These are phyloP conservation scores for Physeter macrocephalus DNA, from an alignment of 2,113 vertebrate species.

Conservation along the genomic window DNA sequence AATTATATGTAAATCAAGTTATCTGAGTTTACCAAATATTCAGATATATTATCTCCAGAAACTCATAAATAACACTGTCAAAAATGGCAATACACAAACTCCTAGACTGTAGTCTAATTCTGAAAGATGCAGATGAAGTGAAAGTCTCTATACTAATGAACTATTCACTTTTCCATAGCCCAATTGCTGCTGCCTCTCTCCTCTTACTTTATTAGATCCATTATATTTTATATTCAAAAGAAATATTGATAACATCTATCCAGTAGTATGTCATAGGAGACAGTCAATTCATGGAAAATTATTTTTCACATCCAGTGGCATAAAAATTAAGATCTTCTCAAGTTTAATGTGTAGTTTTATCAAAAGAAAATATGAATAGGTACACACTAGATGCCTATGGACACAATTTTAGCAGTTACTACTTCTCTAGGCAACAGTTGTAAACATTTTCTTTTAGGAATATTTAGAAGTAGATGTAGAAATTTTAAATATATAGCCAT, in stretches of 20 bases:
- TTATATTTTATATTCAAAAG: conserved; percentile 19
- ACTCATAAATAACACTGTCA: not conserved
- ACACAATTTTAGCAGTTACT: not conserved
- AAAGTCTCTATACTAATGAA: not conserved
- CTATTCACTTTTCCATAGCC: not conserved
- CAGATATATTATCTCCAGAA: not conserved
- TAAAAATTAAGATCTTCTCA: not conserved
- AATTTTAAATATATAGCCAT: not conserved
- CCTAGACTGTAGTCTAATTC: not conserved
- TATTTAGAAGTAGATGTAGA: not conserved
- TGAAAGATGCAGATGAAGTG: not conserved
- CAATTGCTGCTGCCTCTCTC: not conserved
- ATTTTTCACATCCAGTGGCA: not conserved
- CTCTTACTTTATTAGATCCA: conserved; percentile 19
- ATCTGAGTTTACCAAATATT: conserved; percentile 43
- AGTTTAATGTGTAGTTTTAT: not conserved
- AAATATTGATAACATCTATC: conserved; percentile 1
- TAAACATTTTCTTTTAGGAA: not conserved
- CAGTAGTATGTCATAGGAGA: conserved; percentile 32
- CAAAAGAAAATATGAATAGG: not conserved
- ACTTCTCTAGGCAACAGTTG: not conserved
- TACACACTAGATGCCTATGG: not conserved
- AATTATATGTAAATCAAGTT: conserved; percentile 41
- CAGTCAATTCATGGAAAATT: not conserved
- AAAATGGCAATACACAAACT: not conserved